Evolutionary conservation across 2,113 vertebrate genomes (phyloP).

Genomic region (Otus sunia): DNA sequence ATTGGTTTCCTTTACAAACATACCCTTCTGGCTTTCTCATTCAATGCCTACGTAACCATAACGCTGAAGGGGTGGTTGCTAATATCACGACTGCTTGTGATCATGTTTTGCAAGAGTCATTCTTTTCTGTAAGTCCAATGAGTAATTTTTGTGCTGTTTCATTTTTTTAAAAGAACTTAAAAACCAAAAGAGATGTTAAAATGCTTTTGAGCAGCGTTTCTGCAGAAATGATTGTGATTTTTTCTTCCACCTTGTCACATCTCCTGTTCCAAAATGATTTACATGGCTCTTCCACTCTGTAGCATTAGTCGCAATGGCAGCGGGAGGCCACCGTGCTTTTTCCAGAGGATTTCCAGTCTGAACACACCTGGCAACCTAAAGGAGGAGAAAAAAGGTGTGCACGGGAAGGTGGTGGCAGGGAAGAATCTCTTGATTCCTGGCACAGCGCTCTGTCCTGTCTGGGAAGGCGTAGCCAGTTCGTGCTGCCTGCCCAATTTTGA

Average conservation of each 20-base stretch:
- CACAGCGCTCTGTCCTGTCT: rapidly evolving
- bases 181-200: background rate
- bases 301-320: background rate
- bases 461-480: rapidly evolving
- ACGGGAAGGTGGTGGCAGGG: background rate
- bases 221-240: background rate
- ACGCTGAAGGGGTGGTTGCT: slow-evolving; percentile 1
- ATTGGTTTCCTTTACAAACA: slow-evolving; percentile 44
- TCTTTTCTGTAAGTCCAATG: background rate
- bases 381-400: background rate
- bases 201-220: background rate
- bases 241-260: background rate
- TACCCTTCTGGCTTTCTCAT: slow-evolving; percentile 11
- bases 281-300: background rate
- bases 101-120: background rate
- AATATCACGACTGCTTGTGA: background rate
- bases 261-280: background rate
- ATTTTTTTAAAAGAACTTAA: background rate
- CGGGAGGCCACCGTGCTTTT: background rate
- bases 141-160: background rate
- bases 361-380: background rate
- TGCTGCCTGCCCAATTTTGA: background rate
- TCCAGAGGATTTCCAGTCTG: background rate
- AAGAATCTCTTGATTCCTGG: background rate
- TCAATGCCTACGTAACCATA: background rate